Base-by-base conservation (phyloP, 1,140 invertebrate genomes). In the Homalodisca vitripennis region DNA sequence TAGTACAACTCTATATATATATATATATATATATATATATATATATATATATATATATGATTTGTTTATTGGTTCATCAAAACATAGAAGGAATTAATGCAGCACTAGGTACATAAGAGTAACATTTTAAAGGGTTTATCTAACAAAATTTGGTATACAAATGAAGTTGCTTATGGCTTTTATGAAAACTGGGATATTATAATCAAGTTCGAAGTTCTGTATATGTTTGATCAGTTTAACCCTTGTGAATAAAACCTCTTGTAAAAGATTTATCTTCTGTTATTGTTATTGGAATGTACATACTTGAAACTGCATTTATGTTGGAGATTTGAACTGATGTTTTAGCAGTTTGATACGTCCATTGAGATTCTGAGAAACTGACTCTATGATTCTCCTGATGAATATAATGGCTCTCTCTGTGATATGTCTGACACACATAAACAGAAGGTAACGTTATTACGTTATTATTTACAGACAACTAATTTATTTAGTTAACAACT, bases 31-130 rank as follows among this genome's bases (percentile, higher is more conserved):
- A n/a, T n/a, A n/a, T n/a, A n/a, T n/a, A n/a, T n/a, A n/a, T n/a
- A n/a, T n/a, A n/a, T n/a, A n/a, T n/a, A n/a, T n/a, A n/a, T n/a
- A 66, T 64, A 6, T 75, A 22, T 77, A 73, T 32, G 57, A 22
- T 24, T 76, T 74, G 68, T 78, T 77, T 53, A 73, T 71, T 66
- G 68, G 68, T 27, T 75, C 73, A 26, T 74, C 72, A 41, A 34
- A 75, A 14, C 69, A 73, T 74, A 71, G 70, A 30, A 66, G 46
- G 66, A 70, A 24, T 47, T 75, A 14, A 66, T 26, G 14, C 30
- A 66, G 20, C 51, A 60, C 65, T 32, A 73, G 41, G 47, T 32
- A 10, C n/a, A 30, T 32, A 24, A 62, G n/a, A n/a, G n/a, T n/a
- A n/a, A n/a, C n/a, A n/a, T n/a, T n/a, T n/a, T n/a, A n/a, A n/a